Evolutionary conservation across 2,888 invertebrate species (phyloP).

Genomic region (Prostheceraeus crozeri): DNA sequence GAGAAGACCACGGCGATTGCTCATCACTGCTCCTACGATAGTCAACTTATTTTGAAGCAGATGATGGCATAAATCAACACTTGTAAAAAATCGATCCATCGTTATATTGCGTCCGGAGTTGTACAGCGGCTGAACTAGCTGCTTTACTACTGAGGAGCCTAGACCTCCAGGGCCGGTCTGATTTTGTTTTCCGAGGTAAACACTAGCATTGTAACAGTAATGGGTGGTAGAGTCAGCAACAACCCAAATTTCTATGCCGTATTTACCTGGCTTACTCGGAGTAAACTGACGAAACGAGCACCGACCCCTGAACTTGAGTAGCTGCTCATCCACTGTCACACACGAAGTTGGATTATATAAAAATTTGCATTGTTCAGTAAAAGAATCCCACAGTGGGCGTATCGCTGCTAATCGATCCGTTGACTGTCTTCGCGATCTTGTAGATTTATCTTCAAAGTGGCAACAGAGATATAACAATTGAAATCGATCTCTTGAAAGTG

Average conservation of each 20-base stretch:
- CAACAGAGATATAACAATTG: conserved; percentile 6
- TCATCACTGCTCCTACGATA: too few species aligned
- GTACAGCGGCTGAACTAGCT: too few species aligned
- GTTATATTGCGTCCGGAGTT: too few species aligned
- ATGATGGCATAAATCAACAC: too few species aligned
- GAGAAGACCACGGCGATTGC: too few species aligned
- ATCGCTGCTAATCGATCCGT: not conserved
- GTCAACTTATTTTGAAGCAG: too few species aligned
- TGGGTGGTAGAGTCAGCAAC: conserved; percentile 4
- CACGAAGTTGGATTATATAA: conserved; percentile 4
- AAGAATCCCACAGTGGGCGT: not conserved
- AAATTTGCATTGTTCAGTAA: conserved; percentile 1
- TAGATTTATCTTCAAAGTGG: conserved; percentile 6
- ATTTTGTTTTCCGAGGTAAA: conserved; percentile 10
- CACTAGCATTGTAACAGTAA: conserved; percentile 11
- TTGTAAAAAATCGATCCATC: too few species aligned
- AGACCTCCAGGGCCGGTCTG: not conserved
- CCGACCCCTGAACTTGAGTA: conserved; percentile 3
- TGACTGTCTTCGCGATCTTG: not conserved
- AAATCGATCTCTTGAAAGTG: conserved; percentile 1
- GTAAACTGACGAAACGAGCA: not conserved
- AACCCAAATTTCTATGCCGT: conserved; percentile 11
- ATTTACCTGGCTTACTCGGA: conserved; percentile 4
- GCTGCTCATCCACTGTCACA: conserved; percentile 25
- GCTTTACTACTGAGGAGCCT: too few species aligned